Conservation (phyloP, 2,888 invertebrate genomes). For the Synanthedon formicaeformis region DNA sequence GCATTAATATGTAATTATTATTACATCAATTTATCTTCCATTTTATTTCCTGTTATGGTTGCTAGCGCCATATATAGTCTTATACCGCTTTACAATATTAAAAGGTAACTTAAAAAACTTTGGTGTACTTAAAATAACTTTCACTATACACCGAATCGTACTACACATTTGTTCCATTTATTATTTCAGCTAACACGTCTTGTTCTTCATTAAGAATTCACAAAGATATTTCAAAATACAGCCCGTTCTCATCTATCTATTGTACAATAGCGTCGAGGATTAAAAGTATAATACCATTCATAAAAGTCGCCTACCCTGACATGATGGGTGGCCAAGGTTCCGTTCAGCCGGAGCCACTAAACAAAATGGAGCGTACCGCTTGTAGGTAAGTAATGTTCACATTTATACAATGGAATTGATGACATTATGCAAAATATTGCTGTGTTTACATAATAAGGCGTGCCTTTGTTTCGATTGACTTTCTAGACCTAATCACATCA, state of each 20-base stretch:
- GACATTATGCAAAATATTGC: no score
- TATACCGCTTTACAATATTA: background rate
- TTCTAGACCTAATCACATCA: background rate
- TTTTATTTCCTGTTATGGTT: no score
- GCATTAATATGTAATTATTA: no score
- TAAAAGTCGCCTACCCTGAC: conserved; percentile 83
- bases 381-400: conserved; percentile 38
- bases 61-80: no score
- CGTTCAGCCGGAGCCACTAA: conserved; percentile 72
- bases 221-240: conserved; percentile 51
- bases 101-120: background rate
- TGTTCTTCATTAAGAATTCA: conserved; percentile 57
- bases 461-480: background rate
- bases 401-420: no score
- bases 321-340: conserved; percentile 71
- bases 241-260: conserved; percentile 54
- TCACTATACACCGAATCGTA: background rate
- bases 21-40: no score
- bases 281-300: conserved; percentile 75
- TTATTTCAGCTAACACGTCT: conserved; percentile 43
- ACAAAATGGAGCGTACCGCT: conserved; percentile 60
- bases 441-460: no score
- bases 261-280: conserved; percentile 69
- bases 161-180: background rate
- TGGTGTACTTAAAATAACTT: background rate